Conservation (phyloP, 2,888 invertebrate species). For the Noctua janthina region DNA sequence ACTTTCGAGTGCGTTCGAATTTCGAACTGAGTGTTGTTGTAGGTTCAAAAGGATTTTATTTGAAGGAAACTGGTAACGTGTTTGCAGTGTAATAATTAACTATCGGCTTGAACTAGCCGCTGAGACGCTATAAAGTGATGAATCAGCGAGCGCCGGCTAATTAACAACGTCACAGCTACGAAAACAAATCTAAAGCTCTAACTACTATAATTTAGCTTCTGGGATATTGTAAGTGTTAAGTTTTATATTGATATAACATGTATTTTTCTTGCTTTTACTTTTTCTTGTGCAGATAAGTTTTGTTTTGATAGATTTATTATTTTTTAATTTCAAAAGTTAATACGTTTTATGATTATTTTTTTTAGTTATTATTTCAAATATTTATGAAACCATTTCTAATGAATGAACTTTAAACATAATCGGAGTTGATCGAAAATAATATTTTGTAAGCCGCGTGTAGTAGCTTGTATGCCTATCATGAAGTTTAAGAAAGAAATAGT, state of each 20-base stretch:
- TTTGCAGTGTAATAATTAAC: conserved; percentile 83
- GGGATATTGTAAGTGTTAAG: conserved; percentile 84
- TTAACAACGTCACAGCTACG: conserved; percentile 87
- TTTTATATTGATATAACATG: conserved; percentile 31
- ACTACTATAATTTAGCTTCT: conserved; percentile 74
- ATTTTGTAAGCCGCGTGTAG: conserved; percentile 12
- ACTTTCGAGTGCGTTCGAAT: conserved; percentile 82
- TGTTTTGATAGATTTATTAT: conserved; percentile 32
- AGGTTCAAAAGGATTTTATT: conserved; percentile 68
- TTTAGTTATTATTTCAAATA: background rate
- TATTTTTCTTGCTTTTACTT: conserved; percentile 26
- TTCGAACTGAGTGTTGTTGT: conserved; percentile 77
- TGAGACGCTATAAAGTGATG: conserved; percentile 89
- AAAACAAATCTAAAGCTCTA: conserved; percentile 85
- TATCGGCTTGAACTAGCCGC: conserved; percentile 84
- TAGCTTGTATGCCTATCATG: conserved; percentile 1
- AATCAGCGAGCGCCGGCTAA: conserved; percentile 89
- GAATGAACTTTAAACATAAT: background rate
- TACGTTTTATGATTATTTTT: background rate
- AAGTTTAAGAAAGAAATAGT: conserved; percentile 32
- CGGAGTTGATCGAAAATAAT: background rate
- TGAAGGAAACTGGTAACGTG: conserved; percentile 73
- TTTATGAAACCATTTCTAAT: background rate
- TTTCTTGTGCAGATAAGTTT: conserved; percentile 31
- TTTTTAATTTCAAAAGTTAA: background rate